Evolutionary conservation across 2,888 invertebrate species (phyloP), one percentile per base, ranked within the genome.

Genomic region (Microplitis manilae): DNA sequence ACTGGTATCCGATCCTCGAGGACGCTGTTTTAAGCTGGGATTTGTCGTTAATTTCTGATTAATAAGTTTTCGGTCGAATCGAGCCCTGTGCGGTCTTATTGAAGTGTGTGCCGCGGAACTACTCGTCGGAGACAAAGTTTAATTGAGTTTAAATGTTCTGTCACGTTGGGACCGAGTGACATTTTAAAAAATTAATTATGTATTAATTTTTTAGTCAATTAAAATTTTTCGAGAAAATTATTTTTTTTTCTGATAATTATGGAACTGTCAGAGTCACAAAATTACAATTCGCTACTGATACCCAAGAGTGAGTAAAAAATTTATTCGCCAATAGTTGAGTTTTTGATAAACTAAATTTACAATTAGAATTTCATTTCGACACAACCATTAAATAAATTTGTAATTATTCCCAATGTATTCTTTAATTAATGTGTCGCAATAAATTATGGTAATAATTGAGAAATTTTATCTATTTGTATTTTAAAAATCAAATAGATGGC

Each of bases 201-300:
- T 30, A 4, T 30, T 30, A 30, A 30, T 30, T 30, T 30, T 30
- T 30, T 30, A 20, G 30, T 30, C 30, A 30, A 30, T 30, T 30
- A 30, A 20, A 20, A 20, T 20, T 20, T 20, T 50, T 15, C 20
- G n/a, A 67, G 30, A 62, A 50, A 59, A 50, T 50, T 50, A 50
- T n/a, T n/a, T 8, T 13, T 13, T 50, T 50, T 30, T 30, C 30
- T 30, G 20, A 40, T 64, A 75, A 73, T 40, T 69, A 79, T 79
- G 79, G 79, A 80, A 68, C 61, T 79, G 69, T 77, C 73, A 7
- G 67, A 77, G 13, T 68, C 72, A 68, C 38, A 62, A 78, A 82
- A 76, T 81, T 79, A 68, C 76, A 30, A 75, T 76, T 80, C 50
- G 13, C 76, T 79, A 60, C 81, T 81, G 80, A 62, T 79, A 65